Conservation (phyloP, 2,888 invertebrate species). For the Sipunculus nudus region DNA sequence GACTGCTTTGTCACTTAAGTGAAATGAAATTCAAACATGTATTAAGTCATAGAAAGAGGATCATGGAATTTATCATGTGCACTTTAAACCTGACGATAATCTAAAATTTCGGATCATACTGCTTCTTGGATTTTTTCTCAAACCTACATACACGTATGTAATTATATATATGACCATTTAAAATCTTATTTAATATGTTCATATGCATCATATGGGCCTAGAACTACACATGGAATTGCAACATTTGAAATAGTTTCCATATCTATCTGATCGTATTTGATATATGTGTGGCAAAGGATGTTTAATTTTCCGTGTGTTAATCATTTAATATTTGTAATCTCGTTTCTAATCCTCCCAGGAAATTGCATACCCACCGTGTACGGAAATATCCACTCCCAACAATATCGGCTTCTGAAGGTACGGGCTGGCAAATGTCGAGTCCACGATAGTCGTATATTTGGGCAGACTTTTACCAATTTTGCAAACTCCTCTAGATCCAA, state of each 20-base stretch:
- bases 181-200: too few species aligned
- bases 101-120: too few species aligned
- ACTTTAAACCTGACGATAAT: too few species aligned
- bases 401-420: constrained; percentile 59
- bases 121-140: too few species aligned
- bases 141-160: too few species aligned
- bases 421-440: constrained; percentile 64
- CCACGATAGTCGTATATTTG: constrained; percentile 55
- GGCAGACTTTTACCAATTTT: constrained; percentile 53
- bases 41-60: constrained; percentile 65
- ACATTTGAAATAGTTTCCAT: constrained; percentile 53
- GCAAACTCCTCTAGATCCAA: constrained; percentile 60
- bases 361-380: constrained; percentile 63
- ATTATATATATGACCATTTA: too few species aligned
- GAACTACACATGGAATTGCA: constrained; percentile 54
- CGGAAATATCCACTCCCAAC: constrained; percentile 60
- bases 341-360: constrained; percentile 63
- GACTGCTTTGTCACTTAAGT: constrained; percentile 59
- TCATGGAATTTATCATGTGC: too few species aligned
- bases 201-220: constrained; percentile 61
- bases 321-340: constrained; percentile 55
- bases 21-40: constrained; percentile 64
- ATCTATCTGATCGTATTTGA: too few species aligned
- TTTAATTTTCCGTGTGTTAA: too few species aligned
- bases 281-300: too few species aligned